Evolutionary conservation across 2,113 vertebrate genomes (phyloP), one percentile per base, ranked within the genome.

Genomic region (Cyphomyrus plagiostoma): DNA sequence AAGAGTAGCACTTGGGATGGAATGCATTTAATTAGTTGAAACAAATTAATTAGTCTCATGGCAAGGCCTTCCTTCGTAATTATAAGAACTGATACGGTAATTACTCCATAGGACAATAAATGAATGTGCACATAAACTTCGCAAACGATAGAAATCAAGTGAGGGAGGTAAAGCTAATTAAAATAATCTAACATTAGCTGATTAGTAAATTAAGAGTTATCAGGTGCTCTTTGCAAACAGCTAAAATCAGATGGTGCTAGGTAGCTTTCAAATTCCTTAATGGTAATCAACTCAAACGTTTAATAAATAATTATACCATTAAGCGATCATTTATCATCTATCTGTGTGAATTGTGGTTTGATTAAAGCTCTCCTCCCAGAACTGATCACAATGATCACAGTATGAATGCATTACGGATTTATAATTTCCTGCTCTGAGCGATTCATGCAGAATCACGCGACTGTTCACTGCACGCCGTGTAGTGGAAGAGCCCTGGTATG

Each of bases 141-240:
- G 4, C 89, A 91, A 93, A 92, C 90, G 91, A 92, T 92, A 92
- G 91, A 91, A 93, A 93, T 94, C 93, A 93, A 93, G 92, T 74
- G 86, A 89, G 49, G 62, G 70, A 89, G 91, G 86, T 82, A 13
- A 56, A 53, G 91, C 90, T 94, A 92, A 92, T 94, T 94, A 92
- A 95, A 92, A 58, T 89, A 46, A 93, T 93, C 87, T 88, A 90
- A 91, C 91, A 92, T 91, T 88, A 90, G 92, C 91, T 94, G 91
- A 93, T 94, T 93, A 88, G 87, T 80, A 89, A 88, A 92, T 90
- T 90, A 90, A 82, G 82, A 50, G 92, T 93, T 91, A 93, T 93
- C 91, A 89, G 52, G 62, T 86, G 89, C 80, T 89, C 49, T 89
- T 83, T 46, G 58, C 49, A 89, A 90, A 45, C 91, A 49, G 56